Percentiles rank a stretch among this genome's conserved stretches.
Evolutionary conservation across 2,113 vertebrate genomes (phyloP).

Genomic region (Butorides virescens): DNA sequence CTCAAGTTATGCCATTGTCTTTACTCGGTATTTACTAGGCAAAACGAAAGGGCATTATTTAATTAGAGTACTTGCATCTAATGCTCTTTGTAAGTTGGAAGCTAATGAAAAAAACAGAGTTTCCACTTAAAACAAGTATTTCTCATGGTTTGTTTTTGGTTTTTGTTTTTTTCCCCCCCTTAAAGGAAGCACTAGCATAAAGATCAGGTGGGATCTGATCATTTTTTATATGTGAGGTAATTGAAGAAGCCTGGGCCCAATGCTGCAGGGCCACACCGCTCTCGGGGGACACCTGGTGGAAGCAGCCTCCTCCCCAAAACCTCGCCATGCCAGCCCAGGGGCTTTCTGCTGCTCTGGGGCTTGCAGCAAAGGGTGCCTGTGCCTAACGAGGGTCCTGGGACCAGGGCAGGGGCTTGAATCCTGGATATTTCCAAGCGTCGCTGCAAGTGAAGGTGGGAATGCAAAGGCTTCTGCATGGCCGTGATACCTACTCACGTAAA

Average conservation of each 20-base stretch:
- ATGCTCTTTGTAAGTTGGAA: neutral
- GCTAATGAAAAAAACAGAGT: neutral
- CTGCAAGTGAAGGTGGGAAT: neutral
- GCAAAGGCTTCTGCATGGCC: neutral
- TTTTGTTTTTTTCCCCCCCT: no score
- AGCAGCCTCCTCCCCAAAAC: neutral
- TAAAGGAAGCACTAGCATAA: neutral
- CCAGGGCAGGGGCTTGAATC: neutral
- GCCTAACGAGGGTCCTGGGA: neutral
- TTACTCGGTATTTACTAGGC: neutral
- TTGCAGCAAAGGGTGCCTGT: neutral
- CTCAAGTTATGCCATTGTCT: neutral
- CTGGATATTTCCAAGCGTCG: rapidly evolving
- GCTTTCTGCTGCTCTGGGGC: neutral
- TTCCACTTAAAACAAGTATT: neutral
- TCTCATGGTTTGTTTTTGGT: neutral
- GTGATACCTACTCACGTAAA: rapidly evolving
- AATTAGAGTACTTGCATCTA: neutral
- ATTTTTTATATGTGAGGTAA: neutral
- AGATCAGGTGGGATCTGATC: neutral
- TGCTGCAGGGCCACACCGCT: neutral
- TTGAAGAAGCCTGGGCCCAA: neutral
- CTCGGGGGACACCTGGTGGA: neutral
- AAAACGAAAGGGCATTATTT: neutral
- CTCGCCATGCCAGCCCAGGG: rapidly evolving